Conservation (phyloP, 2,888 invertebrate species). For the Xestia sexstrigata region DNA sequence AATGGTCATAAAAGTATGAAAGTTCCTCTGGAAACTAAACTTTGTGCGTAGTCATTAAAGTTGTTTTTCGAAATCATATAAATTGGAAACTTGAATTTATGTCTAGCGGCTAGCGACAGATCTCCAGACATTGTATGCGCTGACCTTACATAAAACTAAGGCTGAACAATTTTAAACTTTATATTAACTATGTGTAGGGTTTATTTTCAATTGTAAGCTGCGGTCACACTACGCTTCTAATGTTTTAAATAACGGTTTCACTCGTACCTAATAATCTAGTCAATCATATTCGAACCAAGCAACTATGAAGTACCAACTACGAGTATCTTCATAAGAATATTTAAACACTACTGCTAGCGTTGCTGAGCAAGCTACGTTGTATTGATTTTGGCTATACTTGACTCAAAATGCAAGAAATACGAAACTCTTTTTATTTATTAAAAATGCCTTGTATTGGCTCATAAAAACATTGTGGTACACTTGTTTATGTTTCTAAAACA, state of each 20-base stretch:
- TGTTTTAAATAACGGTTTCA: not conserved
- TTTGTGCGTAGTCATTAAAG: not conserved
- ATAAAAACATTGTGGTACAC: no score
- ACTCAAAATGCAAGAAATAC: no score
- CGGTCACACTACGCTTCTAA: slow-evolving; percentile 30
- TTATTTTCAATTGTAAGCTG: slow-evolving; percentile 39
- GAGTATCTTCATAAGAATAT: not conserved
- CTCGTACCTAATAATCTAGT: not conserved
- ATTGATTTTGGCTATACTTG: no score
- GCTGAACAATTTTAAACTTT: slow-evolving; percentile 60
- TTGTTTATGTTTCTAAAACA: no score
- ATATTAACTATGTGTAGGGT: slow-evolving; percentile 35
- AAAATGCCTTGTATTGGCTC: no score
- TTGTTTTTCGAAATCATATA: slow-evolving; percentile 4
- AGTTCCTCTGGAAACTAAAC: slow-evolving; percentile 1
- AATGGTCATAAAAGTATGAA: not conserved
- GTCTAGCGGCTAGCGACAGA: slow-evolving; percentile 17
- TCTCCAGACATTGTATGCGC: slow-evolving; percentile 21
- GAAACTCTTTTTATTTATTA: no score
- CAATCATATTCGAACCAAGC: not conserved
- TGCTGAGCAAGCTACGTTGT: not conserved
- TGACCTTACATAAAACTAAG: slow-evolving; percentile 52
- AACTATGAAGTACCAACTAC: no score
- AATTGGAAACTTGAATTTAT: not conserved
- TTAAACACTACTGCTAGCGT: not conserved